A percentile compares a stretch with the other conserved stretches of the same genome.
phyloP scores from a whole-genome alignment of 2,888 invertebrate species.

The Eupelmus urozonus region DNA sequence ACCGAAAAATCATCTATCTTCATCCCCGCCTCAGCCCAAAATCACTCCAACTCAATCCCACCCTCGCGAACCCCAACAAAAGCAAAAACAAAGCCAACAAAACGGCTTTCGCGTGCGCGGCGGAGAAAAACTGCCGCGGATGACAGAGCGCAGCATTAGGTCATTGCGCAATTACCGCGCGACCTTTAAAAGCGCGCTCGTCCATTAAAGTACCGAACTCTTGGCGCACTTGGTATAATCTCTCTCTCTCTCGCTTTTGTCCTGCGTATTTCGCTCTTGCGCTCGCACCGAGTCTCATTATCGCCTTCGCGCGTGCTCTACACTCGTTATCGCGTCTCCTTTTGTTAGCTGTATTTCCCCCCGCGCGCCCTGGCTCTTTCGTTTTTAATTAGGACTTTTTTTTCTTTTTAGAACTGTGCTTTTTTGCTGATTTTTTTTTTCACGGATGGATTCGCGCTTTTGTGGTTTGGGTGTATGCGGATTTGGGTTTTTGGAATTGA shows the following conservation, averaged over 20 bases:
- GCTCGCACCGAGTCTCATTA: background rate
- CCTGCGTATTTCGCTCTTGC: background rate
- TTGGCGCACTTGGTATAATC: conserved; percentile 13
- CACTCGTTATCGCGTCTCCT: conserved; percentile 2
- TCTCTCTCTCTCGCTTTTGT: background rate
- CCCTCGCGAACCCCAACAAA: background rate
- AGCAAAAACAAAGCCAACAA: background rate
- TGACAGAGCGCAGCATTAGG: background rate
- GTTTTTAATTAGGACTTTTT: too few species aligned
- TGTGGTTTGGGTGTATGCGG: too few species aligned
- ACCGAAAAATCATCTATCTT: too few species aligned
- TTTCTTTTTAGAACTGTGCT: background rate
- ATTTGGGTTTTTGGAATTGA: background rate
- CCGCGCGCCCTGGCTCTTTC: background rate
- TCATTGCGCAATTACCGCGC: conserved; percentile 31
- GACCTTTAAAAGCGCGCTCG: conserved; percentile 26
- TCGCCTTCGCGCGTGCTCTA: background rate
- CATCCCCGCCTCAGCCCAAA: too few species aligned
- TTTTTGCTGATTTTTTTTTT: background rate
- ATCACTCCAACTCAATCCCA: too few species aligned
- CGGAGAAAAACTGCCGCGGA: background rate
- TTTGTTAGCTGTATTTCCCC: background rate
- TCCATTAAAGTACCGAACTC: conserved; percentile 15
- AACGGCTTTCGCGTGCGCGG: background rate
- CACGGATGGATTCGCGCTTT: too few species aligned